Conservation (phyloP, 1,140 invertebrate genomes). For the Aphis gossypii region DNA sequence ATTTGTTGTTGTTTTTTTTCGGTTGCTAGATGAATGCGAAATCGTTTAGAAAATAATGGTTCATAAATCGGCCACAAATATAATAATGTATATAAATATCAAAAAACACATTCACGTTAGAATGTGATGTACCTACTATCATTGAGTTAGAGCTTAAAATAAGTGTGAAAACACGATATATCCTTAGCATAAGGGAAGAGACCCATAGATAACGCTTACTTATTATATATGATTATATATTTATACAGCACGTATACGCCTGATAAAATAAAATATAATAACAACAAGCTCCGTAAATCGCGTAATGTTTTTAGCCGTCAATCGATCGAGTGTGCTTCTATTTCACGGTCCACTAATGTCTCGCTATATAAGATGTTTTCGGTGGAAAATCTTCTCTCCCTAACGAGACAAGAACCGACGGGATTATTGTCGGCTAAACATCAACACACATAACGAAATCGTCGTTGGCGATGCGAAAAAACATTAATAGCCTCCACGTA, state of each 20-base stretch:
- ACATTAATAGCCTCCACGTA: neutral
- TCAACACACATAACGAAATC: neutral
- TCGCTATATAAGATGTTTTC: neutral
- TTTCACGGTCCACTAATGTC: neutral
- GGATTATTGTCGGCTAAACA: constrained; percentile 39
- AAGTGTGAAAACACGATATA: neutral
- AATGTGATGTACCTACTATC: neutral
- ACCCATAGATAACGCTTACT: neutral
- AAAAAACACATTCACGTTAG: neutral
- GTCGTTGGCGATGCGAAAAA: constrained; percentile 21
- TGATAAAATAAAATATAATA: neutral
- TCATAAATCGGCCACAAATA: no score
- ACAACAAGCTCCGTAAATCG: neutral
- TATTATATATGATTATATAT: neutral
- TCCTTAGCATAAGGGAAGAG: neutral
- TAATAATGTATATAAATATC: neutral
- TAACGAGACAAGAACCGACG: neutral
- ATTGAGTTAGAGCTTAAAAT: neutral
- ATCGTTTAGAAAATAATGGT: neutral
- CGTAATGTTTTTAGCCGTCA: neutral
- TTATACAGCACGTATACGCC: neutral
- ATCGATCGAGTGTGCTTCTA: neutral
- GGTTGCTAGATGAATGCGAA: neutral
- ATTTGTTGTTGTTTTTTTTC: no score
- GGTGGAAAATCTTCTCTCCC: neutral